Conservation (phyloP, 2,888 invertebrate species). For the Galerucella nymphaeae region DNA sequence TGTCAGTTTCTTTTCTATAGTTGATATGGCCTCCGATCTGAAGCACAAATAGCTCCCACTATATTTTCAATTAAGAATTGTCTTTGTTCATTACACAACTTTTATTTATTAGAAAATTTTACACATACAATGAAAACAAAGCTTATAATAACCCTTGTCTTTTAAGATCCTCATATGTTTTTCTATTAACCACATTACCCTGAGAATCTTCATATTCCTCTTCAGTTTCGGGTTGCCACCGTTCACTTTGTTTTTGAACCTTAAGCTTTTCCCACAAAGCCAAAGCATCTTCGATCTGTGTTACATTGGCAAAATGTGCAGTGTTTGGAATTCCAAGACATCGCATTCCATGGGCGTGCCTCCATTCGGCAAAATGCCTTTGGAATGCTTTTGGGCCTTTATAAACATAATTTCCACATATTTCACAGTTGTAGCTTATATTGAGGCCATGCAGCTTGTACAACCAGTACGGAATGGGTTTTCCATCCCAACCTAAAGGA, state of each 20-base stretch:
- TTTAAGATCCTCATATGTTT: constrained; percentile 98
- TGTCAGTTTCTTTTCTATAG: too few relatives aligned
- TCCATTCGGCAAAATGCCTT: constrained; percentile 96
- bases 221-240: constrained; percentile 96
- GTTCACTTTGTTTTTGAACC: constrained; percentile 92
- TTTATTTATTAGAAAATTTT: neutral
- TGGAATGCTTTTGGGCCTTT: constrained; percentile 99
- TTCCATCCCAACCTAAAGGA: constrained; percentile 99
- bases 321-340: constrained; percentile 99
- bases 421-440: constrained; percentile 98
- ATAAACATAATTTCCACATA: constrained; percentile 98
- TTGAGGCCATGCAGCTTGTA: constrained; percentile 99
- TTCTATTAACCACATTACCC: constrained; percentile 98
- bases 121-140: neutral
- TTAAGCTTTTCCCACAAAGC: constrained; percentile 98
- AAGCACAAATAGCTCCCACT: too few relatives aligned
- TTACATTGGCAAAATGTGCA: constrained; percentile 99
- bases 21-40: too few relatives aligned
- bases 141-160: constrained; percentile 92
- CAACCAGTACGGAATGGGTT: constrained; percentile 95
- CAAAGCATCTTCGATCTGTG: constrained; percentile 97
- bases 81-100: neutral
- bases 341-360: constrained; percentile 91
- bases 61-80: too few relatives aligned
- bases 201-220: constrained; percentile 99